These are phyloP conservation scores for Hormiphora californensis DNA, from an alignment of 37 sponge, comb jelly and placozoan species.

Conservation along the genomic window DNA sequence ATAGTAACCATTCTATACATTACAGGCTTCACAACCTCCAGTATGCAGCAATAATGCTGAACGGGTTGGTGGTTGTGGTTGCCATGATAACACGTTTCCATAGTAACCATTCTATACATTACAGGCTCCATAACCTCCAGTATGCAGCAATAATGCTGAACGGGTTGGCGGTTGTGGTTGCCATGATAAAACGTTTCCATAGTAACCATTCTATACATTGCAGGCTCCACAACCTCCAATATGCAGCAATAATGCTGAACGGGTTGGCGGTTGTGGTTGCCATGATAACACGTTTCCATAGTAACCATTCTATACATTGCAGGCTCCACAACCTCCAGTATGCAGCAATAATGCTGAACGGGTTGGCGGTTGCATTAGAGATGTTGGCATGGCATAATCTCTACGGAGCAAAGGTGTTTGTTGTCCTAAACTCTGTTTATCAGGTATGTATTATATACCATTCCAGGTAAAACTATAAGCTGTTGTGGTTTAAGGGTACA, in stretches of 20 bases:
- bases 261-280: neutral
- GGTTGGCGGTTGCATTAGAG: neutral
- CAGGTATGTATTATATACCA: no score
- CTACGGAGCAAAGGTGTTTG: neutral
- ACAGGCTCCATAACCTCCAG: no score
- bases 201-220: no score
- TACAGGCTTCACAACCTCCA: no score
- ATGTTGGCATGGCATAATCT: conserved; percentile 20
- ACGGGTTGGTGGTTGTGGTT: no score
- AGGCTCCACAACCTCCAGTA: conserved; percentile 29
- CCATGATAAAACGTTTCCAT: no score
- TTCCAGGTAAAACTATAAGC: neutral
- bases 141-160: no score
- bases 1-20: no score
- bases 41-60: no score
- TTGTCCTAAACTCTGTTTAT: conserved; percentile 40
- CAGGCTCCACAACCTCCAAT: conserved; percentile 3
- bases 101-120: no score
- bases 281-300: neutral
- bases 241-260: neutral
- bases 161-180: no score
- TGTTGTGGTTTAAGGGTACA: neutral
- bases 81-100: no score
- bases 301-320: neutral
- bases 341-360: neutral